Evolutionary conservation across 2,797 vertebrate species (phyloP).

Genomic region (Sebastes minor): DNA sequence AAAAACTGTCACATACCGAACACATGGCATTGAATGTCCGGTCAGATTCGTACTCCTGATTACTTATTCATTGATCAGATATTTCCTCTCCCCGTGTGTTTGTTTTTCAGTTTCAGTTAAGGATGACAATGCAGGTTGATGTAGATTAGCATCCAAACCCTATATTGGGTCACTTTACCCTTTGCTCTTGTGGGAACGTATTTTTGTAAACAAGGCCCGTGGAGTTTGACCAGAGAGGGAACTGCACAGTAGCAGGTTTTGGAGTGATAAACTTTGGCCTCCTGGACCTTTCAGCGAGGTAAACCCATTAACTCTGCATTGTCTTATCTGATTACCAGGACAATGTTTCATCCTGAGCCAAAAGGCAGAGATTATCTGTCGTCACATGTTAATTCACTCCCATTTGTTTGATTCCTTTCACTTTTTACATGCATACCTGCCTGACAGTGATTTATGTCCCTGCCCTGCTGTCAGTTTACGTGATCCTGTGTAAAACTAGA

Average conservation of each 20-base stretch:
- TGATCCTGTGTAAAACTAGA: constrained; percentile 15
- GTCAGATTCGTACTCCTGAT: neutral
- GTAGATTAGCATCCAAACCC: constrained; percentile 13
- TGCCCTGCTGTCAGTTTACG: neutral
- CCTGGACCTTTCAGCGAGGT: constrained; percentile 3
- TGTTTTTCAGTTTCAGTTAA: constrained; percentile 16
- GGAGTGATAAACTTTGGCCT: constrained; percentile 49
- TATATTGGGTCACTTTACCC: neutral
- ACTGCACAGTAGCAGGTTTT: constrained; percentile 42
- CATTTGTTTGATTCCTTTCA: constrained; percentile 1
- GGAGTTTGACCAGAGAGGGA: constrained; percentile 51
- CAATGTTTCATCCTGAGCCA: constrained; percentile 5
- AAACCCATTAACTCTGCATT: constrained; percentile 15
- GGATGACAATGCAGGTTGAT: constrained; percentile 3
- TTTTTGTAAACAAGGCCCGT: constrained; percentile 36
- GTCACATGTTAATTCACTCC: constrained; percentile 8
- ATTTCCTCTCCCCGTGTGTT: neutral
- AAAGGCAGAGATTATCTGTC: neutral
- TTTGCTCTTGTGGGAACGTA: constrained; percentile 18
- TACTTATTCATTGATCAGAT: neutral
- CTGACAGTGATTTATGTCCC: constrained; percentile 12
- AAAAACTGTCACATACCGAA: neutral
- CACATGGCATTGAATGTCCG: neutral
- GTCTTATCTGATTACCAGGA: constrained; percentile 13
- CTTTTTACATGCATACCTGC: neutral